Conservation (phyloP, 2,113 vertebrate species). For the Scalopus aquaticus region DNA sequence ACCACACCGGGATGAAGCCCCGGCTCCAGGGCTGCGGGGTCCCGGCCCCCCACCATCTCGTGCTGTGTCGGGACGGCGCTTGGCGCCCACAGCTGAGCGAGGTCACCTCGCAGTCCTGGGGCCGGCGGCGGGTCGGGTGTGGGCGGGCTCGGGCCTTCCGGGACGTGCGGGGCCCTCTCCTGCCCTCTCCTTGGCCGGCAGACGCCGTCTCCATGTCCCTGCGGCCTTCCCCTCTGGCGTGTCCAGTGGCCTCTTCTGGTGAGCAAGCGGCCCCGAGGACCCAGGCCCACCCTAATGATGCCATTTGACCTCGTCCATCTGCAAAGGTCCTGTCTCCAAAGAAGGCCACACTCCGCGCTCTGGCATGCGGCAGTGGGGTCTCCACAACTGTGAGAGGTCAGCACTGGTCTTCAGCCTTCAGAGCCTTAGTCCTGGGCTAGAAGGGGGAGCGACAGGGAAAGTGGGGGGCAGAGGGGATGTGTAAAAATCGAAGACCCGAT, state of each 20-base stretch:
- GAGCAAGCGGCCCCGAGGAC: neutral
- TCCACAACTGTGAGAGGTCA: neutral
- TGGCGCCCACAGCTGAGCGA: too few relatives aligned
- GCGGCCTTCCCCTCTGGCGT: neutral
- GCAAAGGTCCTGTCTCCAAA: too few relatives aligned
- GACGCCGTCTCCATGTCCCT: neutral
- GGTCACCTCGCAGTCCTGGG: rapidly evolving
- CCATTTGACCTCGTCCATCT: neutral
- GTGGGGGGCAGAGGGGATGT: neutral
- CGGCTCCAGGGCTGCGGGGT: too few relatives aligned
- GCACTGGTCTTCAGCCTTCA: neutral
- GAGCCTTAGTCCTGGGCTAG: neutral
- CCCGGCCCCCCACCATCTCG: too few relatives aligned
- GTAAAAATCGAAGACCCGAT: neutral
- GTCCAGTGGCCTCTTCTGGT: neutral
- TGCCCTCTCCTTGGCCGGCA: too few relatives aligned
- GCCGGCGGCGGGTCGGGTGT: neutral
- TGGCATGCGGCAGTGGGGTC: neutral
- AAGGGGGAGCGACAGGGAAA: neutral
- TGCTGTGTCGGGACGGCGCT: too few relatives aligned
- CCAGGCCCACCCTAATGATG: too few relatives aligned
- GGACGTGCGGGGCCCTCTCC: rapidly evolving
- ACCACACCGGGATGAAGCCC: too few relatives aligned
- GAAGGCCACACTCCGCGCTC: neutral
- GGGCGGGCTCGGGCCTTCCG: rapidly evolving